Evolutionary conservation across 2,113 vertebrate genomes (phyloP).

Genomic region (Panthera leo): DNA sequence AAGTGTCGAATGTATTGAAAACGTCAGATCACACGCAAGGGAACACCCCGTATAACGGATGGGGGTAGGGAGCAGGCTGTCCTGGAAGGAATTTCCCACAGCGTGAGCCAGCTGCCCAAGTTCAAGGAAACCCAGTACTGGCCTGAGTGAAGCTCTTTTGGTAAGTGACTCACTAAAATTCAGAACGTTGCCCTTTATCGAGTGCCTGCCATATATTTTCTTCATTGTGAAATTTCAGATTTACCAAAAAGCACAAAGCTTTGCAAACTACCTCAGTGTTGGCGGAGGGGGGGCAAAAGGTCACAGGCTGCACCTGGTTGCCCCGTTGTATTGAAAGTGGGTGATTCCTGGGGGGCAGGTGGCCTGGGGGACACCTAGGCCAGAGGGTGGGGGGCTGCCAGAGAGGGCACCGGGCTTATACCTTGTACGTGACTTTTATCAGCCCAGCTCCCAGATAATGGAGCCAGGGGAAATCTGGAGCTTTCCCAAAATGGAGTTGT

Average conservation of each 20-base stretch:
- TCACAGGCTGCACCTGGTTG: too few species aligned
- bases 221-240: neutral
- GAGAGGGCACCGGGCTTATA: neutral
- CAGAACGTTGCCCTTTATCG: neutral
- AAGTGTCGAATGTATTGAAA: neutral
- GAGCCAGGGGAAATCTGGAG: neutral
- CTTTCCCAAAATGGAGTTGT: neutral
- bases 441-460: accelerated
- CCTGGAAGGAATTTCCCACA: accelerated
- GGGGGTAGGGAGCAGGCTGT: accelerated
- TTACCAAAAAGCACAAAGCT: neutral
- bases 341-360: neutral
- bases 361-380: neutral
- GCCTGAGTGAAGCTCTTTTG: neutral
- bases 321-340: neutral
- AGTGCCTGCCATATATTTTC: neutral
- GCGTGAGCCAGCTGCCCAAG: accelerated
- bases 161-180: neutral
- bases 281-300: too few species aligned
- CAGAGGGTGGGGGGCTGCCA: neutral
- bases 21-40: accelerated
- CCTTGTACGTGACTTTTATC: accelerated
- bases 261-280: neutral
- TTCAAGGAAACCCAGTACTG: neutral
- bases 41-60: accelerated